Evolutionary conservation across 2,888 invertebrate genomes (phyloP).

Genomic region (Hydriomena furcata): DNA sequence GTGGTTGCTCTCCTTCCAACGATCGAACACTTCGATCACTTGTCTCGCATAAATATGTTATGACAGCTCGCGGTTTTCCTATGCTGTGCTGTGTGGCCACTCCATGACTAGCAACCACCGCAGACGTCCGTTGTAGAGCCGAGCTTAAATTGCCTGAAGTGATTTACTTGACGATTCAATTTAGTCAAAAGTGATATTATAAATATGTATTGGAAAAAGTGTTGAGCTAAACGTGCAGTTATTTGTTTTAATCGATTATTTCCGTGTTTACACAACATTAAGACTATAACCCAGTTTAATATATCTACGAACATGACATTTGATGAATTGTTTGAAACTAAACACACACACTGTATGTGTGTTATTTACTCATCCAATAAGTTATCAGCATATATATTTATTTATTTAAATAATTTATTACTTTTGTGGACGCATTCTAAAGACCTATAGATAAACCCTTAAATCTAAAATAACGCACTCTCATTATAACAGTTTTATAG

Average conservation of each 20-base stretch:
- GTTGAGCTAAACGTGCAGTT: constrained; percentile 52
- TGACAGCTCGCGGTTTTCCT: constrained; percentile 36
- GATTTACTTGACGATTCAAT: constrained; percentile 22
- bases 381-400: constrained; percentile 7
- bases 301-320: constrained; percentile 47
- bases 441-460: too few relatives aligned
- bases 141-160: constrained; percentile 13
- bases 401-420: constrained; percentile 5
- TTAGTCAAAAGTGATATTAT: constrained; percentile 32
- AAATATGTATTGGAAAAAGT: constrained; percentile 49
- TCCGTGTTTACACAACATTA: constrained; percentile 42
- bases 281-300: constrained; percentile 49
- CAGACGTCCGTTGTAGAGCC: constrained; percentile 20
- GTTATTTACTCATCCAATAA: background rate
- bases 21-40: constrained; percentile 28
- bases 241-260: constrained; percentile 32
- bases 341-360: constrained; percentile 15
- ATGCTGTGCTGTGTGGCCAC: constrained; percentile 22
- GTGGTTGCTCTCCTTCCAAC: constrained; percentile 67
- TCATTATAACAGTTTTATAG: too few relatives aligned
- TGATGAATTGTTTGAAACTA: constrained; percentile 45
- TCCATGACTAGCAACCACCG: constrained; percentile 21
- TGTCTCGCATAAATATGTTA: constrained; percentile 38
- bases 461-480: too few relatives aligned
- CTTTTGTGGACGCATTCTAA: background rate